Base-by-base conservation (phyloP, 2,113 vertebrate species). In the Chlamydotis undulata region DNA sequence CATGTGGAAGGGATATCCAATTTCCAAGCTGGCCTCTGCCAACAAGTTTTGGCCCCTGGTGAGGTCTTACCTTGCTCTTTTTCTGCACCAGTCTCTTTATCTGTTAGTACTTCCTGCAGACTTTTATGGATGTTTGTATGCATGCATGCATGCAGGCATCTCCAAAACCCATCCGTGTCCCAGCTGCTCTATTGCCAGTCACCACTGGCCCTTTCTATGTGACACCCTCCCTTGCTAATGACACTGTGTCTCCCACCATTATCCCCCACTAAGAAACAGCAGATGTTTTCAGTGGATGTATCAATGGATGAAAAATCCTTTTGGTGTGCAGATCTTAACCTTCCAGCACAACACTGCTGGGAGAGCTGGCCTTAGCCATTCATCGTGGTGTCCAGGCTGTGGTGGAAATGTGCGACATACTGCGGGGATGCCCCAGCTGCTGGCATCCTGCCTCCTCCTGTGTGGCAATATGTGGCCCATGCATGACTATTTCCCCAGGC, bases 361-460 rank as follows among this genome's bases (percentile, higher is more conserved):
- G 53, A 83, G 25, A 85, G 23, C 39, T 73, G 49, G 28, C 28
- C 28, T 41, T 21, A 24, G 63, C 5, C 19, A 24, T 35, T 61
- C 37, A 43, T 12, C 0, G 0, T 47, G 64, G 55, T 4, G 4
- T 61, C 60, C 4, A 14, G 37, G 74, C 73, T 68, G 43, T 39
- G 60, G 23, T 73, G 67, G 35, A 41, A 89, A 60, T 14, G 14
- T 31, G 35, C 0, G 4, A 43, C 29, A 4, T 4, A 16, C 0
- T 1, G 24, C 1, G 10, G n/a, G 28, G 39, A 43, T 13, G 10
- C 52, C n/a, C 14, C 50, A 19, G 41, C 22, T 68, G 39, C 77
- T 47, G 61, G 56, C 29, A 13, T 8, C 21, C 37, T 77, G 59
- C 60, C 61, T 63, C 25, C 26, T 89, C 28, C 23, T 5, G 0